A percentile compares a stretch with the other conserved stretches of the same genome.
Evolutionary conservation across 2,797 vertebrate genomes (phyloP).

Genomic region (Helarctos malayanus): DNA sequence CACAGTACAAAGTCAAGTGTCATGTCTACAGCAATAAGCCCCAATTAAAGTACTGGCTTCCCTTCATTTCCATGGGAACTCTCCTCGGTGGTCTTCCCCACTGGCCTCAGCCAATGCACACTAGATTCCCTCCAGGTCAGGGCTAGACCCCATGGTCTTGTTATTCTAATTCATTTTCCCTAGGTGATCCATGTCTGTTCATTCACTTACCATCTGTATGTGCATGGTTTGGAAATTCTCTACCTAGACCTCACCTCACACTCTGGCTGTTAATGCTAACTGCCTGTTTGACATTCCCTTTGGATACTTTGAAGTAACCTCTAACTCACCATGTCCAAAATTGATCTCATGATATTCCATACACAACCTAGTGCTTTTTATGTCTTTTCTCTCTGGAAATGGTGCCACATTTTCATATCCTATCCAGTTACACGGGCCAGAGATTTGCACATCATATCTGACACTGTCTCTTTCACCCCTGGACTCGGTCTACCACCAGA

Average conservation of each 20-base stretch:
- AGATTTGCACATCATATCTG: not conserved
- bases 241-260: not conserved
- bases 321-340: not conserved
- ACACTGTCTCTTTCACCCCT: not conserved
- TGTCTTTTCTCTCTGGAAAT: not conserved
- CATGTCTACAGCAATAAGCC: not conserved
- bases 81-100: not conserved
- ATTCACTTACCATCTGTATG: not conserved
- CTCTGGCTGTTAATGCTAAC: not conserved
- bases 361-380: not conserved
- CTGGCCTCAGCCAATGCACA: fast-evolving
- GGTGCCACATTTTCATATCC: not conserved
- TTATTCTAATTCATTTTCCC: not conserved
- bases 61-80: not conserved
- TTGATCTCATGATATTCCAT: not conserved
- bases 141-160: not conserved
- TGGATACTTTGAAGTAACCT: too few relatives aligned
- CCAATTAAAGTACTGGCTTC: not conserved
- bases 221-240: not conserved
- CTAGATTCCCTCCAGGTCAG: not conserved
- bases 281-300: not conserved
- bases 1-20: not conserved
- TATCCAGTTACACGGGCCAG: not conserved
- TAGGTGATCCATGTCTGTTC: not conserved
- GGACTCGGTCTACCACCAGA: not conserved